Base-by-base conservation (phyloP, 1,140 invertebrate species). In the Cyclina sinensis region DNA sequence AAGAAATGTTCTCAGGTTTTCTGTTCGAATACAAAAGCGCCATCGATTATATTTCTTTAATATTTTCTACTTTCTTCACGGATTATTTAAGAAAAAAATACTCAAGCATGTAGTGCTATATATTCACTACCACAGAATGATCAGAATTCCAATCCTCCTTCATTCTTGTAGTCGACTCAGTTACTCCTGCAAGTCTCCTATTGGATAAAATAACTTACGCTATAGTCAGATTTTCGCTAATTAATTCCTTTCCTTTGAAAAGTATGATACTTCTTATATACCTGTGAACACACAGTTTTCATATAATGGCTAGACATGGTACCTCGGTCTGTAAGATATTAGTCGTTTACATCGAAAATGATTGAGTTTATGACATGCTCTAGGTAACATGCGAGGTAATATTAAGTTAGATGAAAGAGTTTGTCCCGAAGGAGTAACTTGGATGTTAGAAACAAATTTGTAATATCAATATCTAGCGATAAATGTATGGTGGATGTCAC, bases 121-220 rank as follows among this genome's bases (percentile, higher is more conserved):
- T 62, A 5, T 62, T 24, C 57, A 27, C n/a, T 62, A 27, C 2
- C 57, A 62, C n/a, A 27, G 57, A 27, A 14, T 62, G 57, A 62
- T 27, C 57, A 62, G 57, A 62, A 62, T n/a, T 7, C 57, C 57
- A 27, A 62, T 62, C n/a, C 24, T 9, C 7, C n/a, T 21, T 27
- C 57, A 62, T 62, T 62, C 57, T 62, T 62, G 57, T 62, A 62
- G n/a, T 4, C 24, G 5, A 27, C 24, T 27, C 24, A 11, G 57
- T 62, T n/a, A 7, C 24, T 62, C 57, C 9, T 3, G n/a, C 24
- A 9, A 21, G 57, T 62, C 24, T 62, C 57, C 57, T 62, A 62
- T 62, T 62, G 57, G 57, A 62, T 62, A 62, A 62, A 62, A 27
- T 27, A 27, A 62, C 21, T 62, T 62, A 62, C 57, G 24, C 24